Base-by-base conservation (phyloP, 2,888 invertebrate genomes). In the Brachynemurus nebulosus region DNA sequence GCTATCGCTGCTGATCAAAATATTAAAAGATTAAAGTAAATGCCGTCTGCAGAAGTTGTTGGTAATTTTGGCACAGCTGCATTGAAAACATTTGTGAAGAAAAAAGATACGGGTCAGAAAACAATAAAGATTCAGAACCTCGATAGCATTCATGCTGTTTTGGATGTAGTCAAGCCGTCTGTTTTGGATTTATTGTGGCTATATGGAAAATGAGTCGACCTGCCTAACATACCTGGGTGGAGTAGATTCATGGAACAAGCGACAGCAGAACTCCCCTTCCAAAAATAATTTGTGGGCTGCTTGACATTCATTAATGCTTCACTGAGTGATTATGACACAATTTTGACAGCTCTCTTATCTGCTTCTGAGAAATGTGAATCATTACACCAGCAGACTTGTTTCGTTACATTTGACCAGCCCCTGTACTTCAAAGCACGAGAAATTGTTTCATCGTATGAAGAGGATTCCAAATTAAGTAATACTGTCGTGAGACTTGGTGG, bases 391-490 rank as follows among this genome's bases (percentile, higher is more conserved):
- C 48, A 51, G 35, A 43, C 42, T 6, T 55, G 54, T 45, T 49
- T 58, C 8, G 49, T 58, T 5, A 59, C 9, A n/a, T n/a, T n/a
- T n/a, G n/a, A n/a, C n/a, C n/a, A n/a, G n/a, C n/a, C n/a, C n/a
- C n/a, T n/a, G n/a, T 59, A 52, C 44, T 37, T 40, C 12, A 1
- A 59, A 52, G 57, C 58, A 40, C 47, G 52, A 23, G 57, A 59
- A 48, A 56, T 59, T 9, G 50, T 54, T 34, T 34, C 34, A 11
- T 21, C 48, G 8, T 34, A 34, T 34, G 34, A 34, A 11, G 34
- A 34, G 34, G 12, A 34, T 34, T 34, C 34, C 34, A 8, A 34
- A 34, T 34, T 34, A 12, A 34, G 12, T 34, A 34, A 34, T 34
- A 34, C 34, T 34, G 44, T 55, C 4, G 44, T 57, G 3, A 50